phyloP scores from a whole-genome alignment of 2,888 invertebrate species.

The Lithophane socia region DNA sequence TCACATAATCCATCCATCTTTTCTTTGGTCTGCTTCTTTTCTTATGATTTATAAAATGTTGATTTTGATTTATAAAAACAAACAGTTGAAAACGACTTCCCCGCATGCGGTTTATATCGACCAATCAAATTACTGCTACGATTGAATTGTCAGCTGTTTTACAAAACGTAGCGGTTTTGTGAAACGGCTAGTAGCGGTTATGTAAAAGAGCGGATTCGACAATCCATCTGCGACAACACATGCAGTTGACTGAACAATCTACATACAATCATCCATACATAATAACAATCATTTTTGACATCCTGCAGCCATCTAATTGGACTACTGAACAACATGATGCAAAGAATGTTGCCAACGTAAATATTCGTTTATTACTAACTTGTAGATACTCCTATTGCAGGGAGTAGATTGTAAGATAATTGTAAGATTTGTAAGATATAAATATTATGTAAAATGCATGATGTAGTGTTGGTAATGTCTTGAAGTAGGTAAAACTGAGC shows the following conservation, averaged over 20 bases:
- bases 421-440: neutral
- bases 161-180: too few species aligned
- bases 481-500: neutral
- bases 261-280: conserved; percentile 4
- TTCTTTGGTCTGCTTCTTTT: neutral
- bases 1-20: neutral
- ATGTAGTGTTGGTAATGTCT: conserved; percentile 18
- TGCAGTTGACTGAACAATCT: neutral
- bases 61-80: neutral
- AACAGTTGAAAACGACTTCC: neutral
- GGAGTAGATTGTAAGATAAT: neutral
- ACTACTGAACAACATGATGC: conserved; percentile 27
- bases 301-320: conserved; percentile 34
- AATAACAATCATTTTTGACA: conserved; percentile 30
- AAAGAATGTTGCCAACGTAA: conserved; percentile 43
- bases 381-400: conserved; percentile 19
- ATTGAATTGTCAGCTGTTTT: too few species aligned
- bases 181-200: too few species aligned
- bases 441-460: conserved; percentile 28
- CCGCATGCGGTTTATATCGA: neutral
- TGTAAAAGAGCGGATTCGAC: too few species aligned
- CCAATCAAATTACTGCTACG: neutral
- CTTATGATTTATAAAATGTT: neutral
- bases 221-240: neutral
- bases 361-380: conserved; percentile 39